Evolutionary conservation across 2,888 invertebrate genomes (phyloP), one percentile per base, ranked within the genome.

Genomic region (Meiosimyza decipiens): DNA sequence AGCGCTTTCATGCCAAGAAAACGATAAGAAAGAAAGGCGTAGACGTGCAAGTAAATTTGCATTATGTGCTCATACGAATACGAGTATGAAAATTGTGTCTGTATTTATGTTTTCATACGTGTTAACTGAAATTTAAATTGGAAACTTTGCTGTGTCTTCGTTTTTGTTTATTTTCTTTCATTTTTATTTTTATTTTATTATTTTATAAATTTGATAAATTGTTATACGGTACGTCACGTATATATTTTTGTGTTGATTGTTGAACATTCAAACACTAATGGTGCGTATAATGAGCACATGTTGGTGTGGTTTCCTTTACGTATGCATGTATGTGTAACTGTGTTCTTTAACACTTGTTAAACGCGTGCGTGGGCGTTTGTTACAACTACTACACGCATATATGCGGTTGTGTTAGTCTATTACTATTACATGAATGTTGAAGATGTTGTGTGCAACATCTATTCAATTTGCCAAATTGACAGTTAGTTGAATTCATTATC

Each of bases 391-490:
- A 40, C 4, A 40, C 9, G 9, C 40, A 9, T 40, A 2, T 9
- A 40, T 40, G 40, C 9, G 40, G n/a, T 54, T 18, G 54, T 54
- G 54, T n/a, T 54, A 18, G 54, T 54, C n/a, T 54, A 16, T 16
- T n/a, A 5, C 40, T 9, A 40, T 9, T 40, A 9, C 9, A 40
- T 40, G 40, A 16, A 54, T 54, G n/a, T 12, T 12, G 54, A 4
- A 9, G n/a, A 16, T n/a, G 54, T n/a, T 33, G 50, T 60, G 47
- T 52, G 47, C 57, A n/a, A 28, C n/a, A 7, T 50, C 5, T 63
- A 51, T 72, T 63, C 22, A 62, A 72, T 62, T 67, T 67, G 12
- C 55, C 63, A 72, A 69, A 72, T 64, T 72, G 63, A 64, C 68
- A 72, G 51, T 16, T 66, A 60, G 22, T 64, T 63, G 62, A 15